Percentiles rank a stretch among this genome's conserved stretches.
Conservation (phyloP, 2,888 invertebrate species). For the Gisinianus flammeolus region DNA sequence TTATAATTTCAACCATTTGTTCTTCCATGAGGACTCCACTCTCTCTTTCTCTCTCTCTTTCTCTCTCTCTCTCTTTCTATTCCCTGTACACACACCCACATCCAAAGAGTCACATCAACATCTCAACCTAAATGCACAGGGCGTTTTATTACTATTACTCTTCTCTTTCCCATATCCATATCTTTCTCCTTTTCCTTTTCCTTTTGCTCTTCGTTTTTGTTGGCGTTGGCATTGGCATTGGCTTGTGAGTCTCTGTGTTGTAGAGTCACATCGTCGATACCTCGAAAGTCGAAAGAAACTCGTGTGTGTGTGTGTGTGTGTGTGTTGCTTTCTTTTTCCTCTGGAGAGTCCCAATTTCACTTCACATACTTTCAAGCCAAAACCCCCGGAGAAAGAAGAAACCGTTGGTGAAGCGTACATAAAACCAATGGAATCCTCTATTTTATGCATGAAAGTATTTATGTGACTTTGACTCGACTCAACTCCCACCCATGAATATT, state of each 20-base stretch:
- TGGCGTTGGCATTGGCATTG: neutral
- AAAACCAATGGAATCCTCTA: conserved; percentile 22
- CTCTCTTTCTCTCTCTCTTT: conserved; percentile 6
- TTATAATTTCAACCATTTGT: conserved; percentile 42
- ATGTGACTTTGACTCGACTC: conserved; percentile 16
- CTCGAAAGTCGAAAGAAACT: neutral
- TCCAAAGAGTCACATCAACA: neutral
- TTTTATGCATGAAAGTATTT: conserved; percentile 21
- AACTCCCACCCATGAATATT: too few species aligned
- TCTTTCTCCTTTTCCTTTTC: neutral
- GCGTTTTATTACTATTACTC: conserved; percentile 40
- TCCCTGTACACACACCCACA: neutral
- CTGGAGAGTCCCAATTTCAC: neutral
- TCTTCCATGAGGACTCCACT: conserved; percentile 28
- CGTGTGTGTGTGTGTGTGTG: neutral
- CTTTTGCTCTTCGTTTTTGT: neutral
- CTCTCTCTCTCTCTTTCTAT: conserved; percentile 3
- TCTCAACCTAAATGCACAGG: conserved; percentile 12
- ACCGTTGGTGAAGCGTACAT: neutral
- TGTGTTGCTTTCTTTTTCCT: conserved; percentile 4
- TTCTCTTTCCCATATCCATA: conserved; percentile 5
- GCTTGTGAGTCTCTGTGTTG: neutral
- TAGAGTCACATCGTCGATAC: neutral
- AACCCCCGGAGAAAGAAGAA: neutral
- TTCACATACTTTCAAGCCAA: neutral